These are phyloP conservation scores for Tipula helvola DNA, from an alignment of 2,888 invertebrate genomes.

Conservation along the genomic window DNA sequence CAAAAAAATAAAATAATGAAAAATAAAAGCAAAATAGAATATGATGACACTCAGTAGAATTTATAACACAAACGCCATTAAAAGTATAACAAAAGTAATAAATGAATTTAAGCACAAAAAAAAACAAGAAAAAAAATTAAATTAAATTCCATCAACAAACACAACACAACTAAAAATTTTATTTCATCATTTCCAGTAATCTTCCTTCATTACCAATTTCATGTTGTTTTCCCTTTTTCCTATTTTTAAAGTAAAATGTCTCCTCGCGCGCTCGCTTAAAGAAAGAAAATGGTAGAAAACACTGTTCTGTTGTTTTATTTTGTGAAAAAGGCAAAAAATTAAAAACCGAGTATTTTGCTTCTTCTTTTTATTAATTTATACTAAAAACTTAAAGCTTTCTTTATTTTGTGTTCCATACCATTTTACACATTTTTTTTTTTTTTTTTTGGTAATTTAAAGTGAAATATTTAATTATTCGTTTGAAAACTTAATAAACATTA, in stretches of 20 bases:
- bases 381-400: background rate
- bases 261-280: background rate
- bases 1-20: background rate
- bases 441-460: background rate
- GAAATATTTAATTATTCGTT: conserved; percentile 4
- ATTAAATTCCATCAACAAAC: conserved; percentile 4
- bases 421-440: background rate
- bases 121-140: background rate
- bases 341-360: background rate
- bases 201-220: background rate
- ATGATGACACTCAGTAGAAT: background rate
- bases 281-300: background rate
- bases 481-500: background rate
- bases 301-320: background rate
- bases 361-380: background rate
- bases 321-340: background rate
- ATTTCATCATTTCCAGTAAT: background rate
- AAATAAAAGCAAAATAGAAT: background rate
- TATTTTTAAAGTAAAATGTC: background rate
- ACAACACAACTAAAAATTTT: background rate
- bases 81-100: background rate
- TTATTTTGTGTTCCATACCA: background rate
- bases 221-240: background rate
- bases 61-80: background rate
- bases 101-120: background rate